Base-by-base conservation (phyloP, 2,888 invertebrate genomes). In the Eupeodes latifasciatus region DNA sequence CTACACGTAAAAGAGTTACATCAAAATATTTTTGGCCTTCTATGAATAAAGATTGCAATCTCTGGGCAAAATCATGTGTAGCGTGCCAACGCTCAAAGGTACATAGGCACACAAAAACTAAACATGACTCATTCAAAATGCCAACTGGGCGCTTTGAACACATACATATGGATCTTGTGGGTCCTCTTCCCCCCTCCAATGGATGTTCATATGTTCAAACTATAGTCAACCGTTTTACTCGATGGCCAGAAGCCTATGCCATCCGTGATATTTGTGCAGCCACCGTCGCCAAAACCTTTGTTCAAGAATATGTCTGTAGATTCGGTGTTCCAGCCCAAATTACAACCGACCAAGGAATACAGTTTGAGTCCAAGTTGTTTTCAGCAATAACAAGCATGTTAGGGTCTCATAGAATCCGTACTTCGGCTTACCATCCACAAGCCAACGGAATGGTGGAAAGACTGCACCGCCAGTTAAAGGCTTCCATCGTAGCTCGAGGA, bases 1-100 rank as follows among this genome's bases (percentile, higher is more conserved):
- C 81, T 9, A 85, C 77, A 5, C 57, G 78, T 2, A 85, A 74
- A 44, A 34, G 57, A 71, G 40, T 81, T 14, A 34, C 62, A 11
- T 53, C 77, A 19, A 72, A 62, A 78, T 81, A 85, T 57, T 81
- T 85, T 59, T 81, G 81, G 81, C 85, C 85, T 0, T 51, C 66
- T 2, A 64, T 79, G 14, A 72, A 79, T 12, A 79, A 75, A 51
- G 19, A 19, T 19, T 19, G 19, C 19, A 62, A 85, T 34, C 7
- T 19, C 1, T 84, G 78, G 84, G 59, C 79, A 40, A 84, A 79
- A 9, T 19, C 49, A 4, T 84, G 84, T 44, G 7, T 75, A 7
- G 59, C 79, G 12, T 84, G 79, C 49, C 84, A 84, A 49, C 27
- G 62, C 5, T 78, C 84, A 3, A 84, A 84, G 40, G 14, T 79